phyloP scores from a whole-genome alignment of 2,888 invertebrate species.

The Ommatoiulus sabulosus region DNA sequence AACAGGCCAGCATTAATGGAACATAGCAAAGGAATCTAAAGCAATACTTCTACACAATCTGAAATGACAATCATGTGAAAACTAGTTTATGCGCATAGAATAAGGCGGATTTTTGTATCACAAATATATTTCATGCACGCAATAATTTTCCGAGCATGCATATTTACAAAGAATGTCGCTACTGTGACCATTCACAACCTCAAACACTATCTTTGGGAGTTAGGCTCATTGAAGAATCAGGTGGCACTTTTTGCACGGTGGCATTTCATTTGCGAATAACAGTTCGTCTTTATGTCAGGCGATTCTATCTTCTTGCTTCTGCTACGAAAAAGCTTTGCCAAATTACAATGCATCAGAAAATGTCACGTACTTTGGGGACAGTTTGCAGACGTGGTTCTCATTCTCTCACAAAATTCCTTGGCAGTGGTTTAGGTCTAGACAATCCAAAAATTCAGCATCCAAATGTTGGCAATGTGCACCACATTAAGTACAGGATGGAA shows the following conservation, averaged over 20 bases:
- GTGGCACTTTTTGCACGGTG: background rate
- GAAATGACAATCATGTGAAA: background rate
- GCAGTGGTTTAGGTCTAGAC: slow-evolving; percentile 11
- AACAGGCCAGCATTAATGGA: background rate
- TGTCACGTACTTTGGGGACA: background rate
- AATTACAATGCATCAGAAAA: background rate
- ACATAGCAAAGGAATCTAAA: background rate
- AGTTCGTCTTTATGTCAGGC: background rate
- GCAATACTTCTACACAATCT: background rate
- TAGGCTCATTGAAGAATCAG: background rate
- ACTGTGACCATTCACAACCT: background rate
- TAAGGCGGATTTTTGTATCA: slow-evolving; percentile 20
- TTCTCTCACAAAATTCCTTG: background rate
- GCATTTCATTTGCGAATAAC: background rate
- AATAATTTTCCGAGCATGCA: slow-evolving; percentile 1
- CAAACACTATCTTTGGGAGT: background rate
- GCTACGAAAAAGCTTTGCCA: background rate
- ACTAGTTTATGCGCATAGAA: slow-evolving; percentile 12
- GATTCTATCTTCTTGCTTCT: background rate
- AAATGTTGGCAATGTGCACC: background rate
- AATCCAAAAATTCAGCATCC: background rate
- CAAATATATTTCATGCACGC: background rate
- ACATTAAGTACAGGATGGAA: background rate
- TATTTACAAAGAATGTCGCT: background rate
- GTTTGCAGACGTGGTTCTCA: background rate